Evolutionary conservation across 2,888 invertebrate species (phyloP).

Genomic region (Sminthurides aquaticus): DNA sequence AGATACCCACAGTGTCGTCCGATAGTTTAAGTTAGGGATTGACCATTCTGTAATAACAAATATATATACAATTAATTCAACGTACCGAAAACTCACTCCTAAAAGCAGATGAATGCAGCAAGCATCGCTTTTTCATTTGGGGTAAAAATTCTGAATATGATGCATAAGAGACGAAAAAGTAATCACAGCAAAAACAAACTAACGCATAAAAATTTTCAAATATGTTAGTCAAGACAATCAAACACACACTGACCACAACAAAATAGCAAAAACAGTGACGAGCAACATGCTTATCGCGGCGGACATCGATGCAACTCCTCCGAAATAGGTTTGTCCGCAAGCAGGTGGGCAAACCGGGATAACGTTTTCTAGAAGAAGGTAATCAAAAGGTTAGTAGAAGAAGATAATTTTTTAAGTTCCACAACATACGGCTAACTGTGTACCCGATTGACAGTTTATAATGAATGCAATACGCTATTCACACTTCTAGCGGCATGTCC

Average conservation of each 20-base stretch:
- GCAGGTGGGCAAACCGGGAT: slow-evolving; percentile 90
- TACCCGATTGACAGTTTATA: too few species aligned
- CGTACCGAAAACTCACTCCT: too few species aligned
- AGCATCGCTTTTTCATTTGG: too few species aligned
- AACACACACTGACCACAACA: slow-evolving; percentile 31
- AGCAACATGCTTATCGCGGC: slow-evolving; percentile 37
- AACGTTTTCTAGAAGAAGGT: slow-evolving; percentile 62
- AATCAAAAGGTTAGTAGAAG: too few species aligned
- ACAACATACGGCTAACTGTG: too few species aligned
- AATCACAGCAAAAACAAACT: not conserved
- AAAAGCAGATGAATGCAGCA: too few species aligned
- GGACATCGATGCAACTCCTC: slow-evolving; percentile 50
- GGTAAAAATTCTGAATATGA: too few species aligned
- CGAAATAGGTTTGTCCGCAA: slow-evolving; percentile 59
- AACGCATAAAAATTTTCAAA: slow-evolving; percentile 2
- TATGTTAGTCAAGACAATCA: slow-evolving; percentile 7
- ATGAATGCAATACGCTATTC: too few species aligned
- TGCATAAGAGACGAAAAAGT: too few species aligned
- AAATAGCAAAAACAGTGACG: slow-evolving; percentile 33
- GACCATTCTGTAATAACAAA: not conserved
- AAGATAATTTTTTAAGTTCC: too few species aligned
- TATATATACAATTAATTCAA: too few species aligned
- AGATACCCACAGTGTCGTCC: not conserved
- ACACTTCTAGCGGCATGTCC: too few species aligned
- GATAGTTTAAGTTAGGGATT: not conserved